These are phyloP conservation scores for Drymonia ruficornis DNA, from an alignment of 2,888 invertebrate species.

Conservation along the genomic window DNA sequence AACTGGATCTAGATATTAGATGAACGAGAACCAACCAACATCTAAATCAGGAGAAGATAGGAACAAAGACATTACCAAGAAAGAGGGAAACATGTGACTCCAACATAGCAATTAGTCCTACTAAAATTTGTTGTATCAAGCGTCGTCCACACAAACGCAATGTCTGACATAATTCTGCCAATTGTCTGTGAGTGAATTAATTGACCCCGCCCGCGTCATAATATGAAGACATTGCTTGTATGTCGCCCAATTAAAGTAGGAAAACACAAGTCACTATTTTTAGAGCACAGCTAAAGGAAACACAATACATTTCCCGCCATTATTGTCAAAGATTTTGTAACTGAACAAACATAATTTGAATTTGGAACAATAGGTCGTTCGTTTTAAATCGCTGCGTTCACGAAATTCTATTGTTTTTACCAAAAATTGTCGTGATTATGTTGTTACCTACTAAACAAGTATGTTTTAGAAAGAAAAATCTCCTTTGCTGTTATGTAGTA, in stretches of 20 bases:
- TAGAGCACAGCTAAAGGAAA: no score
- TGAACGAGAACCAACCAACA: no score
- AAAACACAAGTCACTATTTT: no score
- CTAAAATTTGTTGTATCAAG: no score
- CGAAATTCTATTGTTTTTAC: constrained; percentile 7
- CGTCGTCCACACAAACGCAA: background rate
- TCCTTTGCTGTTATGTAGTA: no score
- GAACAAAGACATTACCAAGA: no score
- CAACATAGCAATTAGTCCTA: no score
- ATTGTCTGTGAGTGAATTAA: background rate
- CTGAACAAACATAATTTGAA: constrained; percentile 2
- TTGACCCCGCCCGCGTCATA: constrained; percentile 1
- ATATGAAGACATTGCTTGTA: constrained; percentile 1
- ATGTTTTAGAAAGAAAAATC: no score
- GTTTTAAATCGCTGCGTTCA: background rate
- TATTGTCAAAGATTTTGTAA: background rate
- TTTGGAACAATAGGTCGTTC: constrained; percentile 6
- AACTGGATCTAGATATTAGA: no score
- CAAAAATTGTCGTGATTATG: background rate
- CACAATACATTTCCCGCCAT: constrained; percentile 5
- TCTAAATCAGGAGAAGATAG: no score
- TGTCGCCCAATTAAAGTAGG: background rate
- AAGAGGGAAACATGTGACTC: no score
- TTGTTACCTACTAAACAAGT: background rate
- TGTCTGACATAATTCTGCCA: background rate